phyloP scores from a whole-genome alignment of 2,797 vertebrate species.

The Setipinna tenuifilis region DNA sequence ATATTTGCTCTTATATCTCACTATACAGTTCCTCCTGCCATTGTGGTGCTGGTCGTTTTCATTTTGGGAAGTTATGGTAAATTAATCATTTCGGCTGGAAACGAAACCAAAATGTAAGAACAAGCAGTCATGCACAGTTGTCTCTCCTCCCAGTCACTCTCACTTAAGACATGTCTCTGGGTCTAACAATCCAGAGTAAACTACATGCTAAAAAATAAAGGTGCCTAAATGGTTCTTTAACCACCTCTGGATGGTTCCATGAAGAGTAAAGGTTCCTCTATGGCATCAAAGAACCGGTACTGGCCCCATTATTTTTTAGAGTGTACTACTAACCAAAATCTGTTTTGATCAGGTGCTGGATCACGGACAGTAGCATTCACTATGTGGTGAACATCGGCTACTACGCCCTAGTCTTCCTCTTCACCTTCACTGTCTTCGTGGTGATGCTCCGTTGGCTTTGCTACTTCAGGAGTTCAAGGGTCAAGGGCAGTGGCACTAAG shows the following conservation, averaged over 20 bases:
- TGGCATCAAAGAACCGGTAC: too few species aligned
- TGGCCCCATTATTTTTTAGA: too few species aligned
- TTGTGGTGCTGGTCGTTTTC: constrained; percentile 53
- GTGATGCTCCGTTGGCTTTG: constrained; percentile 60
- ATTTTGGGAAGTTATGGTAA: constrained; percentile 60
- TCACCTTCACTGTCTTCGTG: constrained; percentile 66
- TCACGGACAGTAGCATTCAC: constrained; percentile 58
- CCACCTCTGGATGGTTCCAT: too few species aligned
- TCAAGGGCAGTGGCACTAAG: not conserved
- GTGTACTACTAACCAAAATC: not conserved
- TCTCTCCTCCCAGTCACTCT: not conserved
- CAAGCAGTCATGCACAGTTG: not conserved
- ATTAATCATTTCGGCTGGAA: constrained; percentile 47
- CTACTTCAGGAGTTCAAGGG: constrained; percentile 34
- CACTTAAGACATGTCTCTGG: too few species aligned
- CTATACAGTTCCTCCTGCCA: constrained; percentile 58
- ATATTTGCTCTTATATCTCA: not conserved
- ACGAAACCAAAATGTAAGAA: constrained; percentile 63
- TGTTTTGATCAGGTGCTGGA: constrained; percentile 68
- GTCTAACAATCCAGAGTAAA: too few species aligned
- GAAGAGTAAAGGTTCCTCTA: too few species aligned
- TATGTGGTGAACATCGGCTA: constrained; percentile 70
- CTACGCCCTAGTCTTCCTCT: constrained; percentile 68
- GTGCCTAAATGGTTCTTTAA: too few species aligned
- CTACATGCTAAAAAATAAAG: not conserved